Base-by-base conservation (phyloP, 92 coral and sea anemone species). In the Porites rus region DNA sequence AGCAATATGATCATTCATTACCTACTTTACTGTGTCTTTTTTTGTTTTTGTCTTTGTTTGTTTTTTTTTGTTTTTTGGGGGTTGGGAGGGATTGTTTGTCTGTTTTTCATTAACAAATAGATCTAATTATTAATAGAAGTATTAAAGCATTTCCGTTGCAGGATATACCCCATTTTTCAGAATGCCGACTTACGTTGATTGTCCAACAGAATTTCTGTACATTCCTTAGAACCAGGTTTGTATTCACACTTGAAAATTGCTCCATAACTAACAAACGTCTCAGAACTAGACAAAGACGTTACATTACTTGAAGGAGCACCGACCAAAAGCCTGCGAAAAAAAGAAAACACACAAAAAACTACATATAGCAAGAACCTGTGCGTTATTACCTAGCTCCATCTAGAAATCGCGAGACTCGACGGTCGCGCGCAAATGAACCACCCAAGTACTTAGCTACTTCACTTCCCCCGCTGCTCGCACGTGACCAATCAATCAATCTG, bases 251-350 rank as follows among this genome's bases (percentile, higher is more conserved):
- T 92, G 80, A 81, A 92, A 31, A 92, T 92, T 17, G 88, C 78
- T 10, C 94, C 94, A 65, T 92, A 92, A 43, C 88, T 83, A 66
- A 74, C 90, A 72, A 88, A 89, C 8, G 75, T 7, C 5, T 63
- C 63, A 54, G 90, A 86, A 13, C 82, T 77, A 25, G 18, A 28
- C 4, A 87, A 60, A 12, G 86, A 72, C 10, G 94, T 87, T 14
- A 87, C 86, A 51, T 88, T 91, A 76, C 92, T 90, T 56, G 88
- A 81, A 22, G 94, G 94, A 6, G 94, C 94, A 19, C 94, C 94
- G 20, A 91, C 94, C 67, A 91, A 80, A 24, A 91, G 62, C 94
- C 94, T 91, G 79, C n/a, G 54, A 76, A 10, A 56, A 56, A 10
- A 56, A 56, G 4, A 11, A 56, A 8, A 56, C 11, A 56, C 11